Conservation (phyloP, 2,888 invertebrate species). For the Drepana falcataria region DNA sequence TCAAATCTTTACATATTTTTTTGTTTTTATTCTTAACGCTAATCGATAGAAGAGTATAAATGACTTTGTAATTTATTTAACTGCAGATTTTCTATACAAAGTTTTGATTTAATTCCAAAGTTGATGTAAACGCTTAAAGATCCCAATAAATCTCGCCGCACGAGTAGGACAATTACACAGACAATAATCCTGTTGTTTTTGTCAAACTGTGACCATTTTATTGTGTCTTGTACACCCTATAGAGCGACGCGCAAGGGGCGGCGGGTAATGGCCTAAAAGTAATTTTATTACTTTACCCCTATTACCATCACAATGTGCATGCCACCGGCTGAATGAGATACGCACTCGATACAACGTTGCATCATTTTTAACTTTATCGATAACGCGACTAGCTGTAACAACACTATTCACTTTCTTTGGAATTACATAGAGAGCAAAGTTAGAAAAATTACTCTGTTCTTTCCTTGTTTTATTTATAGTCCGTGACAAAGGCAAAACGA, state of each 20-base stretch:
- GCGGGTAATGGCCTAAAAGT: conserved; percentile 76
- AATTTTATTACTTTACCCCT: conserved; percentile 79
- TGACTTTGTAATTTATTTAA: no score
- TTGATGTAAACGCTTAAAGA: conserved; percentile 14
- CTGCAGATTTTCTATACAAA: neutral
- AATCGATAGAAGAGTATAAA: no score
- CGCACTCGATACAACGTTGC: conserved; percentile 38
- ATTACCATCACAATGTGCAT: conserved; percentile 76
- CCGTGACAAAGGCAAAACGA: neutral
- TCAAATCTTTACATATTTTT: neutral
- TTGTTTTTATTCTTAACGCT: no score
- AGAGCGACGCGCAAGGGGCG: conserved; percentile 50
- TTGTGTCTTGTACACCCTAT: conserved; percentile 65
- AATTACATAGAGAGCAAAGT: neutral
- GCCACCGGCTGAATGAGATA: conserved; percentile 68
- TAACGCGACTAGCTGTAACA: conserved; percentile 10
- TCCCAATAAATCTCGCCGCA: conserved; percentile 38
- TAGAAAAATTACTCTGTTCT: neutral
- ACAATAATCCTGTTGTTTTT: conserved; percentile 61
- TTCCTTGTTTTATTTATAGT: neutral
- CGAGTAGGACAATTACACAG: conserved; percentile 64
- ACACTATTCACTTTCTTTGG: conserved; percentile 15
- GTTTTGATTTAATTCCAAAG: conserved; percentile 15
- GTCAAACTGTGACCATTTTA: conserved; percentile 60
- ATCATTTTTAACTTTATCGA: conserved; percentile 13